A percentile compares a stretch with the other conserved stretches of the same genome.
Evolutionary conservation across 2,797 vertebrate genomes (phyloP).

Genomic region (Falco rusticolus): DNA sequence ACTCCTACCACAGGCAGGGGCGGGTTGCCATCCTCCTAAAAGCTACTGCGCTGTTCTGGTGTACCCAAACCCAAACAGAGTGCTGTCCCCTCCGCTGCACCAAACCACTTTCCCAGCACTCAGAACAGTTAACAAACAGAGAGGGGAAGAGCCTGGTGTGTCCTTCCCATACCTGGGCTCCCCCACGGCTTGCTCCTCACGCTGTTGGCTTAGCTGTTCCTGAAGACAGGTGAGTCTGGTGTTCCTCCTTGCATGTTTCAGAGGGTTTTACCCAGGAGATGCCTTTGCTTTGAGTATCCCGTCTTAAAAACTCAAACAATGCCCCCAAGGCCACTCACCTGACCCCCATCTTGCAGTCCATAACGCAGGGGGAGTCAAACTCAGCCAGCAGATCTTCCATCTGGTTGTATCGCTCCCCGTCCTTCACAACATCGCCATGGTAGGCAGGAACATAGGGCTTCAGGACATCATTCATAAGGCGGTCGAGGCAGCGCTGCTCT

Average conservation of each 20-base stretch:
- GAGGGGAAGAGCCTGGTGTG: not conserved
- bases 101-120: not conserved
- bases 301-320: not conserved
- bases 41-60: not conserved
- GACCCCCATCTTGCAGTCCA: conserved; percentile 99
- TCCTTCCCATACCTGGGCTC: not conserved
- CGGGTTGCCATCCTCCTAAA: not conserved
- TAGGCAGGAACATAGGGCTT: conserved; percentile 92
- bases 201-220: not conserved
- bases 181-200: not conserved
- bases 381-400: conserved; percentile 98
- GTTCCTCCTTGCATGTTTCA: not conserved
- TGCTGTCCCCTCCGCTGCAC: not conserved
- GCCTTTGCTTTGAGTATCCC: not conserved
- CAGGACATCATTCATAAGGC: conserved; percentile 92
- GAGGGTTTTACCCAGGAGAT: not conserved
- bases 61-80: not conserved
- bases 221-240: not conserved
- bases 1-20: not conserved
- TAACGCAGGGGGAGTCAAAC: conserved; percentile 94
- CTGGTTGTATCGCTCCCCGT: conserved; percentile 97
- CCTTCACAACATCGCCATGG: conserved; percentile 94
- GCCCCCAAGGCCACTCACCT: conserved; percentile 80
- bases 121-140: not conserved
- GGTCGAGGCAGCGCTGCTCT: conserved; percentile 93